Conservation (phyloP, 2,888 invertebrate species). For the Metopia argyrocephala region DNA sequence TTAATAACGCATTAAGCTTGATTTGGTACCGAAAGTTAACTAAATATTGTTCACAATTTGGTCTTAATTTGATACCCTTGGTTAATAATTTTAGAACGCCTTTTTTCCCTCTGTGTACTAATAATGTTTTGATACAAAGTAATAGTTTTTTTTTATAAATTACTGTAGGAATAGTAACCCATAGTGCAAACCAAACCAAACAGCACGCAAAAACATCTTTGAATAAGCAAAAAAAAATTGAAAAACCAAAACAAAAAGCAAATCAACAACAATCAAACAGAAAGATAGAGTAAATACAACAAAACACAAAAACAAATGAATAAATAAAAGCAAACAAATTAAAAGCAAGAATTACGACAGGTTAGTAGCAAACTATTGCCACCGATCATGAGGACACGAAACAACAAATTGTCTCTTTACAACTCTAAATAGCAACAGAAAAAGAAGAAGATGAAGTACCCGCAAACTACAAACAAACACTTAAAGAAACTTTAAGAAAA, state of each 20-base stretch:
- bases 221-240: slow-evolving; percentile 11
- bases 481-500: not conserved
- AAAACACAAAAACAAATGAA: slow-evolving; percentile 2
- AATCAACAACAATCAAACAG: slow-evolving; percentile 43
- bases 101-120: too few relatives aligned
- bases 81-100: too few relatives aligned
- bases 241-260: slow-evolving; percentile 21
- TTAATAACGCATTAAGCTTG: too few relatives aligned
- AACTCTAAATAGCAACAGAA: slow-evolving; percentile 43
- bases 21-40: too few relatives aligned
- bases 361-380: slow-evolving; percentile 64
- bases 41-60: too few relatives aligned
- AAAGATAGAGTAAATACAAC: slow-evolving; percentile 9
- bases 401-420: slow-evolving; percentile 63
- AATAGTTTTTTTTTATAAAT: too few relatives aligned
- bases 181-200: slow-evolving; percentile 24
- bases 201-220: slow-evolving; percentile 52
- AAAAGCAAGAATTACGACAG: slow-evolving; percentile 66
- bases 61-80: too few relatives aligned
- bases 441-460: slow-evolving; percentile 58
- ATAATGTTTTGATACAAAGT: too few relatives aligned
- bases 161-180: not conserved
- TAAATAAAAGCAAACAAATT: slow-evolving; percentile 60
- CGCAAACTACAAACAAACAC: slow-evolving; percentile 30
- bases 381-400: slow-evolving; percentile 62